Percentiles rank a stretch among this genome's conserved stretches.
Conservation (phyloP, 2,888 invertebrate genomes). For the Mimas tiliae region DNA sequence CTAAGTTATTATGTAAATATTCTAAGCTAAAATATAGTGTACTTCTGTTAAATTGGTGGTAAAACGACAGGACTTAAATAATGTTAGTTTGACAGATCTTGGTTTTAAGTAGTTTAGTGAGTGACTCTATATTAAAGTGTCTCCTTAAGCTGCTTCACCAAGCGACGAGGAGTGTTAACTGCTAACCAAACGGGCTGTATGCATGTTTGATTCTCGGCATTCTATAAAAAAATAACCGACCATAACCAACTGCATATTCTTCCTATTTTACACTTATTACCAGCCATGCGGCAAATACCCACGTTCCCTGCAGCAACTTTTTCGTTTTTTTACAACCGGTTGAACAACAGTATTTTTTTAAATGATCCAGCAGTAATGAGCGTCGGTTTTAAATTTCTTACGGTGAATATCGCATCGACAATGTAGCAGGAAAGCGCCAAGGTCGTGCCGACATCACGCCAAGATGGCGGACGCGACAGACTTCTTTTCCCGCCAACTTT, state of each 20-base stretch:
- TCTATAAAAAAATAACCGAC: constrained; percentile 3
- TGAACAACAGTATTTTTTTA: constrained; percentile 7
- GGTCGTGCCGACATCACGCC: constrained; percentile 45
- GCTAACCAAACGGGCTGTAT: constrained; percentile 1
- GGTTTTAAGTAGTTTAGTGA: no score
- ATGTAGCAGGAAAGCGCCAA: constrained; percentile 46
- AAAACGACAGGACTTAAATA: no score
- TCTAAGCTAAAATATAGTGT: no score
- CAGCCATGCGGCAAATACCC: constrained; percentile 12
- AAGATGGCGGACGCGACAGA: constrained; percentile 46
- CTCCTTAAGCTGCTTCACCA: background rate
- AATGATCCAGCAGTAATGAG: constrained; percentile 20
- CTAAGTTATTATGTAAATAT: no score
- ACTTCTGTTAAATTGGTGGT: no score
- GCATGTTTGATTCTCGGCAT: background rate
- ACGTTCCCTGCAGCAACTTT: constrained; percentile 14
- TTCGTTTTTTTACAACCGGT: constrained; percentile 11
- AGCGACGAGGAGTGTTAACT: no score
- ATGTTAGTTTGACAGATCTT: no score
- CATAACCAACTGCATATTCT: constrained; percentile 14
- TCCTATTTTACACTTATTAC: constrained; percentile 13
- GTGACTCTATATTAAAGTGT: background rate
- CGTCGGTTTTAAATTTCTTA: constrained; percentile 24
- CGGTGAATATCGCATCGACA: constrained; percentile 24
- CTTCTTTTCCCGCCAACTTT: constrained; percentile 47